Percentiles rank a stretch among this genome's conserved stretches.
These are phyloP conservation scores for Odontomachus brunneus DNA, from an alignment of 1,140 invertebrate species.

Conservation along the genomic window DNA sequence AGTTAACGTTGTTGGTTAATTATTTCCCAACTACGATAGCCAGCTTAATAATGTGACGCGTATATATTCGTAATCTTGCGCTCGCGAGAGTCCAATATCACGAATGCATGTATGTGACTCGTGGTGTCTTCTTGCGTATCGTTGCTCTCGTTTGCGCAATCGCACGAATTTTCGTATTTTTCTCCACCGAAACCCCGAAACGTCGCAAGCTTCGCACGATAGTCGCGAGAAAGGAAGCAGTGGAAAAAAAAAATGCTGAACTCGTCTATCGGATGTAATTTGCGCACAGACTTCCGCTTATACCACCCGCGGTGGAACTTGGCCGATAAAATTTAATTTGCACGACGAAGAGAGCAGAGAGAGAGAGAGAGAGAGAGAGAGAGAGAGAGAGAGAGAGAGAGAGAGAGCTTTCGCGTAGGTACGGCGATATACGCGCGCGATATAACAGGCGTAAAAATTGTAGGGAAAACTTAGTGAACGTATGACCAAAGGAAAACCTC, in stretches of 20 bases:
- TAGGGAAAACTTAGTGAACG: constrained; percentile 20
- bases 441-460: constrained; percentile 35
- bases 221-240: neutral
- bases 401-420: constrained; percentile 18
- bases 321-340: constrained; percentile 73
- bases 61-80: constrained; percentile 1
- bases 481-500: neutral
- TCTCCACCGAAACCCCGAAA: neutral
- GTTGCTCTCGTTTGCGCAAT: neutral
- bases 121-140: neutral
- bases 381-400: too few relatives aligned
- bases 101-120: neutral
- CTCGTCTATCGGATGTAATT: constrained; percentile 59
- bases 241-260: constrained; percentile 57
- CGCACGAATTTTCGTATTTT: neutral
- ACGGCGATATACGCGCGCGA: constrained; percentile 11
- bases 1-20: constrained; percentile 48
- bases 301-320: constrained; percentile 44
- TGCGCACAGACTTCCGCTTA: constrained; percentile 23
- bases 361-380: too few relatives aligned
- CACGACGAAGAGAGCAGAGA: constrained; percentile 14
- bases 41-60: neutral
- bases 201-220: neutral
- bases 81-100: neutral
- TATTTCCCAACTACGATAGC: constrained; percentile 20